phyloP scores from a whole-genome alignment of 2,797 vertebrate species.

The Melanogrammus aeglefinus region DNA sequence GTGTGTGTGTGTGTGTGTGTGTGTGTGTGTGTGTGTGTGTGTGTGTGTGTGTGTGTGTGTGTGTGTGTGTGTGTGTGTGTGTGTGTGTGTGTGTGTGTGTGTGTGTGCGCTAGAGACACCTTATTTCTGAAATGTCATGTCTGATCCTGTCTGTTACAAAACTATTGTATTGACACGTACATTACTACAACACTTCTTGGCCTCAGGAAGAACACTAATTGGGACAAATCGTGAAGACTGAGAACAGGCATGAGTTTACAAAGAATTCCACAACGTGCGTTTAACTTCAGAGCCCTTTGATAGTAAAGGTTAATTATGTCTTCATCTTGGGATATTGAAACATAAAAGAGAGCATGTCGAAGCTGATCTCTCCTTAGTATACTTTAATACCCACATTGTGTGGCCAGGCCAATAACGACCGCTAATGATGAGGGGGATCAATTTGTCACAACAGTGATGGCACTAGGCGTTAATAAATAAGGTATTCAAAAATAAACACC shows the following conservation, averaged over 20 bases:
- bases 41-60: conserved; percentile 2
- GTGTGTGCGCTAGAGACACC: conserved; percentile 24
- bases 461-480: too few relatives aligned
- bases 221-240: neutral
- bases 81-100: too few relatives aligned
- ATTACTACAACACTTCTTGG: neutral
- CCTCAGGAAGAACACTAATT: conserved; percentile 14
- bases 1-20: too few relatives aligned
- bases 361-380: too few relatives aligned
- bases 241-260: conserved; percentile 30
- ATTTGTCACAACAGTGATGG: too few relatives aligned
- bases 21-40: too few relatives aligned
- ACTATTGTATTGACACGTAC: conserved; percentile 3
- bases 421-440: too few relatives aligned
- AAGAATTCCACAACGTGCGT: conserved; percentile 15
- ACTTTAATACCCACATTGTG: too few relatives aligned
- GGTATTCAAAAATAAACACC: too few relatives aligned
- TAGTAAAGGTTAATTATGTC: conserved; percentile 29
- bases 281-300: conserved; percentile 19
- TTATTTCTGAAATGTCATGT: too few relatives aligned
- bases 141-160: conserved; percentile 26
- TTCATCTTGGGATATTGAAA: conserved; percentile 6
- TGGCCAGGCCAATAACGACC: neutral
- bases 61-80: too few relatives aligned
- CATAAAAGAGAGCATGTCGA: neutral